phyloP scores from a whole-genome alignment of 2,797 vertebrate genomes.

The Acrossocheilus wenchowensis region DNA sequence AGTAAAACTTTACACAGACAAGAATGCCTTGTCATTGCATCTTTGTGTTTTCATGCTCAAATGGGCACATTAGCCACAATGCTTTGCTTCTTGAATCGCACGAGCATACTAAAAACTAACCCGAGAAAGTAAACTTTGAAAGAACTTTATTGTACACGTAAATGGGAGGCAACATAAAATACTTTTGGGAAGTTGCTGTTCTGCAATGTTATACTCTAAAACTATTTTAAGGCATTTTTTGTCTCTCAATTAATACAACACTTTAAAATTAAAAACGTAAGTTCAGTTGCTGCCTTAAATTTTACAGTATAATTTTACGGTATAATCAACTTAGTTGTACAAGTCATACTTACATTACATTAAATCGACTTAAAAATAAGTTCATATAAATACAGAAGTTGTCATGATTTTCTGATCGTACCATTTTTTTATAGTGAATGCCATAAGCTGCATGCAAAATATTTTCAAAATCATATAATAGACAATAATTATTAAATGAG shows the following conservation, averaged over 20 bases:
- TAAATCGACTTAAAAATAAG: background rate
- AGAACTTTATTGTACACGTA: background rate
- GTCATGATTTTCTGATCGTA: background rate
- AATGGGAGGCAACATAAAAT: background rate
- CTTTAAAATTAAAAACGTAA: background rate
- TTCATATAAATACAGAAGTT: background rate
- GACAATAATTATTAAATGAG: background rate
- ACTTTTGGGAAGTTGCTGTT: conserved; percentile 14
- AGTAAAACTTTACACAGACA: conserved; percentile 52
- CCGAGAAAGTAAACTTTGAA: background rate
- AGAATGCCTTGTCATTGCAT: conserved; percentile 49
- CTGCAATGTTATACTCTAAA: background rate
- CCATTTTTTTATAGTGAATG: background rate
- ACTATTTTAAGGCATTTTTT: background rate
- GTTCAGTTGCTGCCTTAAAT: background rate
- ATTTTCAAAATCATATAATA: background rate
- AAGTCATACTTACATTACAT: background rate
- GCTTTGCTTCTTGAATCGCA: conserved; percentile 14
- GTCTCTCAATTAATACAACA: background rate
- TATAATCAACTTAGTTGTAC: background rate
- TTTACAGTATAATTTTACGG: background rate
- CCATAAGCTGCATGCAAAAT: background rate
- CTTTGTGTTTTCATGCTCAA: conserved; percentile 43
- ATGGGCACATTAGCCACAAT: conserved; percentile 33
- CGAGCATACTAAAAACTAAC: background rate